A percentile compares a stretch with the other conserved stretches of the same genome.
Evolutionary conservation across 2,797 vertebrate genomes (phyloP).

Genomic region (Amniataba percoides): DNA sequence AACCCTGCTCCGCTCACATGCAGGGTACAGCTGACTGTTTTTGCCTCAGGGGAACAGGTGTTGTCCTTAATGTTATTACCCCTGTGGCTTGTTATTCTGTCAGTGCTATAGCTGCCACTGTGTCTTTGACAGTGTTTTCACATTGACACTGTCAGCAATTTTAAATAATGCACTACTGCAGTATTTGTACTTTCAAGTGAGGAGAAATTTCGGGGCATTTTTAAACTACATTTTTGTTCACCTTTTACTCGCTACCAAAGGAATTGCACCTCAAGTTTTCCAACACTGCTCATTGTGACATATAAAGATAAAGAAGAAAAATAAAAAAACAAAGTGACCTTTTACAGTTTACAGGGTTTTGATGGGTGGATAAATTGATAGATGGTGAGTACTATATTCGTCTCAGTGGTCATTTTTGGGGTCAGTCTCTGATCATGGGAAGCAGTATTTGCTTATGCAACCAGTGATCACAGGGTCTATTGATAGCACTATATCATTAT

Average conservation of each 20-base stretch:
- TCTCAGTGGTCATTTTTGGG: too few species aligned
- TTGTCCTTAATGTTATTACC: conserved; percentile 4
- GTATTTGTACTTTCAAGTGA: background rate
- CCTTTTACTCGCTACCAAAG: background rate
- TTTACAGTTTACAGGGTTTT: background rate
- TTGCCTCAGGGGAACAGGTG: conserved; percentile 14
- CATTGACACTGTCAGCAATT: background rate
- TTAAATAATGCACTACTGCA: background rate
- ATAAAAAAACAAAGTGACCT: background rate
- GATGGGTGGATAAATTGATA: too few species aligned
- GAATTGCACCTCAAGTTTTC: background rate
- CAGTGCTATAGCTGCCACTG: too few species aligned
- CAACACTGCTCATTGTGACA: background rate
- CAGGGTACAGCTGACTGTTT: conserved; percentile 31
- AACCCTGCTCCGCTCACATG: conserved; percentile 27
- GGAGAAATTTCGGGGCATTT: background rate
- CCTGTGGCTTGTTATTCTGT: background rate
- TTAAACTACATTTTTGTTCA: background rate
- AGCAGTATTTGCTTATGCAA: too few species aligned
- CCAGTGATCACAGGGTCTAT: too few species aligned
- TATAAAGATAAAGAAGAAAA: background rate
- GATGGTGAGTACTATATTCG: too few species aligned
- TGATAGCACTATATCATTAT: too few species aligned
- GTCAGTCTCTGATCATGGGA: too few species aligned
- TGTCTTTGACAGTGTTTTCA: conserved; percentile 4